Base-by-base conservation (phyloP, 30 jellyfish, hydroid and myxozoan species). In the Nemopilema nomurai region DNA sequence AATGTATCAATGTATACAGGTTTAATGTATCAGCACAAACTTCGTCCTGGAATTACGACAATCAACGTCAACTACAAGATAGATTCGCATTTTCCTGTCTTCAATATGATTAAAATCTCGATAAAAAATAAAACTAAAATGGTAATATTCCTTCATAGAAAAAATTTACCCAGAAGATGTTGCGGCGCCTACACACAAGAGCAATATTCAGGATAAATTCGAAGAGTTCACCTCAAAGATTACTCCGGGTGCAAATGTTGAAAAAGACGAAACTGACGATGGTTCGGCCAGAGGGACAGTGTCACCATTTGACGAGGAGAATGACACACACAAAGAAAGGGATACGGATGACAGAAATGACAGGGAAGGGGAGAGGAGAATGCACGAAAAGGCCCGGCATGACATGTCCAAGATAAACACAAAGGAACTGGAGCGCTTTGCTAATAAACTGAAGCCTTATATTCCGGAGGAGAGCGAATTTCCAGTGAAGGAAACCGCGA, bases 261-360 rank as follows among this genome's bases (percentile, higher is more conserved):
- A 84, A 8, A 26, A 74, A 18, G 87, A 74, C 9, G 87, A 73
- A 0, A 23, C 83, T 19, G 93, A 74, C 25, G 83, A 84, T 49
- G 93, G 93, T 0, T 84, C 93, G 1, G 87, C 83, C 22, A 63
- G 87, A 78, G 93, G 93, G 20, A 84, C 93, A 19, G 31, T 84
- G 18, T 84, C 93, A 0, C 93, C 93, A 0, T 84, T 84, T 65
- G 93, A 84, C 26, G 93, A 84, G 25, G 93, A 84, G 6, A 84
- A 84, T 50, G 93, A 84, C 67, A n/a, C 69, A 4, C 25, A 51
- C 33, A 29, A 69, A 4, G 30, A 62, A 18, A 87, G 71, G 26
- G 77, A 28, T 62, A 81, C 49, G 26, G 29, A 74, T 0, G 20
- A 62, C 29, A 75, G 33, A 1, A 79, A 69, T 27, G 75, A 67